phyloP scores from a whole-genome alignment of 1,140 invertebrate species.

The Anoplophora glabripennis region DNA sequence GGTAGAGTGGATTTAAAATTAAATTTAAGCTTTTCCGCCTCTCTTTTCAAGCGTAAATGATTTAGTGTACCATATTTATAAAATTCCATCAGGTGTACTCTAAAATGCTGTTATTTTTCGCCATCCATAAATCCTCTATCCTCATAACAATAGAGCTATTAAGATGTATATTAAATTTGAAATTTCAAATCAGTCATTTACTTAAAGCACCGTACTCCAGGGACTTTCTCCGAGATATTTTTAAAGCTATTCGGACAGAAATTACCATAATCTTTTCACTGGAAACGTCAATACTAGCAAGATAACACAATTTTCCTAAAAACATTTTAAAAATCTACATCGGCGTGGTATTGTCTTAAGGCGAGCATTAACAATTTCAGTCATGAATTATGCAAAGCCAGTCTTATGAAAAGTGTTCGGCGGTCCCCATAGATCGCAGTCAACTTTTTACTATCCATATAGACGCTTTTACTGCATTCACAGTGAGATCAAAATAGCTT shows the following conservation, averaged over 20 bases:
- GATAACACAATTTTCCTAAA: constrained; percentile 31
- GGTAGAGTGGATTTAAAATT: too few species aligned
- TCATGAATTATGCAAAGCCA: constrained; percentile 25
- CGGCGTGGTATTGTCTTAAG: constrained; percentile 25
- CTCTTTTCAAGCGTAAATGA: too few species aligned
- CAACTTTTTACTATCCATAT: constrained; percentile 20
- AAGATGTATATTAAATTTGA: constrained; percentile 12
- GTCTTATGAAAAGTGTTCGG: constrained; percentile 27
- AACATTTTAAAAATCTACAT: constrained; percentile 30
- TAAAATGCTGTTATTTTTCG: too few species aligned
- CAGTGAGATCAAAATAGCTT: background rate
- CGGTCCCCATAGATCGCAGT: constrained; percentile 24
- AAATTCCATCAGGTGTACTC: too few species aligned
- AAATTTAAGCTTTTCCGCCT: too few species aligned
- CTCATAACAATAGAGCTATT: too few species aligned
- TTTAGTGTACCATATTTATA: too few species aligned
- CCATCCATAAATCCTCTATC: too few species aligned
- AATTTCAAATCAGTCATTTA: constrained; percentile 24
- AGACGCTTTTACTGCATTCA: constrained; percentile 15
- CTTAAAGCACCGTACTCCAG: constrained; percentile 10
- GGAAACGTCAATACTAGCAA: constrained; percentile 19
- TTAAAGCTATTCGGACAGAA: constrained; percentile 23
- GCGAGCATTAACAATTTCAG: constrained; percentile 29
- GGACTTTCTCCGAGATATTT: constrained; percentile 18
- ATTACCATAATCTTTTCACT: constrained; percentile 29